Evolutionary conservation across 1,140 invertebrate species (phyloP).

Genomic region (Trichonephila inaurata): DNA sequence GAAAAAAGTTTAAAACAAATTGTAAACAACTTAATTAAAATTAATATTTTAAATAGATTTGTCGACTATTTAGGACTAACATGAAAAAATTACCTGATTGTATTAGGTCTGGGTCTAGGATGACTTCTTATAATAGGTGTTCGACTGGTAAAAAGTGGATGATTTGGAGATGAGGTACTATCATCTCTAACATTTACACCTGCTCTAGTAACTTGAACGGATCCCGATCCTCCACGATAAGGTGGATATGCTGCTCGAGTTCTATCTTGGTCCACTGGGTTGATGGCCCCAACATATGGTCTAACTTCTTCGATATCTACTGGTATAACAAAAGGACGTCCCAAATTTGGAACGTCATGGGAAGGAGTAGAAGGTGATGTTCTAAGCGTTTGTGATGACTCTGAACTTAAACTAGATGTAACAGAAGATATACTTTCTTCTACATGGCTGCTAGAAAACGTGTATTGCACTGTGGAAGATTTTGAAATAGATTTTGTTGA

Average conservation of each 20-base stretch:
- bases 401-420: background rate
- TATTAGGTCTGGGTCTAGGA: constrained; percentile 50
- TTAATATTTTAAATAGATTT: no score
- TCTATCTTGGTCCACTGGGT: constrained; percentile 42
- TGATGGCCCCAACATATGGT: constrained; percentile 70
- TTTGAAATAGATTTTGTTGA: background rate
- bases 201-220: constrained; percentile 38
- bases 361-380: constrained; percentile 1
- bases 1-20: background rate
- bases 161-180: background rate
- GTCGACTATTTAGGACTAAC: no score
- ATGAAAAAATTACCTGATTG: constrained; percentile 51
- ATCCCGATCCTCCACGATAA: background rate
- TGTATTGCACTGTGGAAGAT: background rate
- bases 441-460: background rate
- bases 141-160: background rate
- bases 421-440: background rate
- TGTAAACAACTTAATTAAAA: no score
- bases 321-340: constrained; percentile 72
- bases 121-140: constrained; percentile 54
- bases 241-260: background rate
- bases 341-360: constrained; percentile 3
- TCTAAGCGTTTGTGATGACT: constrained; percentile 4
- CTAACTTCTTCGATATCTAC: constrained; percentile 76
- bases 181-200: constrained; percentile 11